A percentile compares a stretch with the other conserved stretches of the same genome.
Evolutionary conservation across 2,797 vertebrate species (phyloP).

Genomic region (Spizella passerina): DNA sequence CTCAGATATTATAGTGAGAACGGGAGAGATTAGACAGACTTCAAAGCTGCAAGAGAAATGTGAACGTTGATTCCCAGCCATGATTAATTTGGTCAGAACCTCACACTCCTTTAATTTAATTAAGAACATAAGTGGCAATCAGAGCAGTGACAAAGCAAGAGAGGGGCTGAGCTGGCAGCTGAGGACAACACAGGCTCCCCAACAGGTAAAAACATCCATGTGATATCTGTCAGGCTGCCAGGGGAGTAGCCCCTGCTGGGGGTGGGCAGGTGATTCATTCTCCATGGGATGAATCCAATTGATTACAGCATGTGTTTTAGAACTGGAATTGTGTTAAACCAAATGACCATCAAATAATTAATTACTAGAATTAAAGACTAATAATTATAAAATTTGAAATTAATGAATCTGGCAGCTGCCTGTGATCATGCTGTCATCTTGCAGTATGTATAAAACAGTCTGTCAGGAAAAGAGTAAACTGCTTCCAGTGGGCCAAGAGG

Average conservation of each 20-base stretch:
- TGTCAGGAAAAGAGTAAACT: neutral
- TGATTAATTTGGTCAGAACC: constrained; percentile 38
- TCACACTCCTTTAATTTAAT: constrained; percentile 30
- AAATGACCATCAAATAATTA: neutral
- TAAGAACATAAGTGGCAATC: constrained; percentile 22
- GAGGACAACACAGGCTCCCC: neutral
- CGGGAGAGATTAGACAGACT: constrained; percentile 30
- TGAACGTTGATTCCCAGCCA: neutral
- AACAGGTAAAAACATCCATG: neutral
- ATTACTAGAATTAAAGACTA: neutral
- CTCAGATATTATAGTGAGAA: constrained; percentile 21
- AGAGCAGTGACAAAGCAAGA: neutral
- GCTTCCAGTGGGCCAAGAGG: neutral
- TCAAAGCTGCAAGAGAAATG: constrained; percentile 33
- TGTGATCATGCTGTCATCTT: neutral
- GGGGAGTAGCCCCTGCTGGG: neutral
- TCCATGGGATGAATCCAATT: neutral
- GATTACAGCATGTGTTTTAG: neutral
- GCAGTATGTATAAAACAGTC: neutral
- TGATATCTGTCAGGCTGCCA: neutral
- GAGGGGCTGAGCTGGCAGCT: neutral
- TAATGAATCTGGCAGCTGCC: neutral
- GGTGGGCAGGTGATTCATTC: neutral
- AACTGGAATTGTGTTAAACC: neutral
- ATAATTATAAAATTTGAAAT: neutral